Percentiles rank a stretch among this genome's conserved stretches.
Conservation (phyloP, 2,113 vertebrate genomes). For the Prionailurus bengalensis region DNA sequence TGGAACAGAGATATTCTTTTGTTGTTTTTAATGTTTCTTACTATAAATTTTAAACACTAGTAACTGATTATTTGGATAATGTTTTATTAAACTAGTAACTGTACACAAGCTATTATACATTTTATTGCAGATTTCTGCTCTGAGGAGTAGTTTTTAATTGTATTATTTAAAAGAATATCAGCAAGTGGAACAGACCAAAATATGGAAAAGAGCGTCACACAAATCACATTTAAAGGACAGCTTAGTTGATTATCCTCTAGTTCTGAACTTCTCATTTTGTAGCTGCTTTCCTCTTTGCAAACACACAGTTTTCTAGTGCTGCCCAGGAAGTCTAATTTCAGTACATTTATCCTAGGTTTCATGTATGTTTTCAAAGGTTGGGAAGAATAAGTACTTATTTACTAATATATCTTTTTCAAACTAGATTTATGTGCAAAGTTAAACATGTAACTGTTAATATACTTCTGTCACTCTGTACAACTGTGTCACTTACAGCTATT, state of each 20-base stretch:
- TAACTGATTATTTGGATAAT: conserved; percentile 6
- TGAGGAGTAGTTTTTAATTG: neutral
- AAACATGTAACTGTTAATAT: conserved; percentile 16
- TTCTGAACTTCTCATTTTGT: neutral
- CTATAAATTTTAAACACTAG: conserved; percentile 57
- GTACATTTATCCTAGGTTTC: conserved; percentile 23
- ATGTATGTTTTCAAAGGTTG: conserved; percentile 1
- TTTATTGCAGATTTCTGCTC: conserved; percentile 38
- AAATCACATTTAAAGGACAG: neutral
- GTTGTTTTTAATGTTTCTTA: conserved; percentile 65
- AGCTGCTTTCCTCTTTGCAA: conserved; percentile 12
- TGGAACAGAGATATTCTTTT: neutral
- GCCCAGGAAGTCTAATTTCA: conserved; percentile 21
- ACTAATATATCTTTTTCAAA: conserved; percentile 41
- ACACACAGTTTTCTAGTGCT: neutral
- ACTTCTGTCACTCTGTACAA: neutral
- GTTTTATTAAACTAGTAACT: neutral
- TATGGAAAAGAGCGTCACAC: neutral
- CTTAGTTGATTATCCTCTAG: neutral
- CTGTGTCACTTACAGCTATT: conserved; percentile 44
- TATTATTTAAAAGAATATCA: conserved; percentile 19
- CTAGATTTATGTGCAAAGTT: conserved; percentile 30
- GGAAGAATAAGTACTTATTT: conserved; percentile 31
- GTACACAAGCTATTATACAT: neutral
- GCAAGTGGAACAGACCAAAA: neutral